Conservation (phyloP, 2,888 invertebrate species). For the Alentia gelatinosa region DNA sequence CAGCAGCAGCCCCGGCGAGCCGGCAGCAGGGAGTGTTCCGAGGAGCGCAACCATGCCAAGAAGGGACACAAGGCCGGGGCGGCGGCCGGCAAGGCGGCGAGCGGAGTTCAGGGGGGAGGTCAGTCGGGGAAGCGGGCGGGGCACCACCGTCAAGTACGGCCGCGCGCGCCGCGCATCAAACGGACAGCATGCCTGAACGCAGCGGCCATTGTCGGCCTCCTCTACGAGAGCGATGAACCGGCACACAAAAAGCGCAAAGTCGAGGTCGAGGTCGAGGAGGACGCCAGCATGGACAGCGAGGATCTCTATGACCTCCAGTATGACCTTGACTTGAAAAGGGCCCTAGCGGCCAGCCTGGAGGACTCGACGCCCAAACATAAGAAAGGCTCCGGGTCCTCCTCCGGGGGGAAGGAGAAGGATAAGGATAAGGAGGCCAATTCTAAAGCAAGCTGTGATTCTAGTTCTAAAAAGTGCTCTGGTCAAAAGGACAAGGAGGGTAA, state of each 20-base stretch:
- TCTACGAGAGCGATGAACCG: slow-evolving; percentile 60
- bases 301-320: slow-evolving; percentile 1
- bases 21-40: slow-evolving; percentile 24
- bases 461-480: slow-evolving; percentile 12
- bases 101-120: background rate
- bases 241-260: slow-evolving; percentile 45
- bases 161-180: slow-evolving; percentile 60
- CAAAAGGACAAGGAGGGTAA: slow-evolving; percentile 33
- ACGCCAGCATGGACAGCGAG: background rate
- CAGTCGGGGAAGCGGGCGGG: background rate
- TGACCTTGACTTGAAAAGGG: slow-evolving; percentile 29
- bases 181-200: slow-evolving; percentile 66
- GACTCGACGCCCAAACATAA: background rate
- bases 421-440: slow-evolving; percentile 2
- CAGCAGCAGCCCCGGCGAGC: background rate
- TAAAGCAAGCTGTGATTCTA: slow-evolving; percentile 50
- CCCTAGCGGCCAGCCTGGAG: slow-evolving; percentile 38
- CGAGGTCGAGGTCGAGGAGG: slow-evolving; percentile 18
- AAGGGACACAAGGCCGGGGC: background rate
- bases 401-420: background rate
- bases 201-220: slow-evolving; percentile 62
- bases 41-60: slow-evolving; percentile 18
- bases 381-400: background rate
- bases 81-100: background rate
- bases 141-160: background rate